Evolutionary conservation across 2,888 invertebrate species (phyloP).

Genomic region (Hirtodrosophila trivittata): DNA sequence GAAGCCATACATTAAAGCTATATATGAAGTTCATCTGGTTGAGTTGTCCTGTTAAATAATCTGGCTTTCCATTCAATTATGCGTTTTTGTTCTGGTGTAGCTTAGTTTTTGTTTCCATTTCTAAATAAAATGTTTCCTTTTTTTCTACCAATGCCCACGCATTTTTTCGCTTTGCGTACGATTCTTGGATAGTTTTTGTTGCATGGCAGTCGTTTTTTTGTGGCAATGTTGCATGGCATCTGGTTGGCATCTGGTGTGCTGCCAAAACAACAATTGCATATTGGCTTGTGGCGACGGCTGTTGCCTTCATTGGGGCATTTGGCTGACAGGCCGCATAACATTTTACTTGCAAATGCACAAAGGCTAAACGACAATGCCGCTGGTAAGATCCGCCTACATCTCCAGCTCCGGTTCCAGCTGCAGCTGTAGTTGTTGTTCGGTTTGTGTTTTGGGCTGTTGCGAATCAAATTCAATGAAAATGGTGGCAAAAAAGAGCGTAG

Average conservation of each 20-base stretch:
- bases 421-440: conserved; percentile 39
- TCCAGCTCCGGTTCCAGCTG: conserved; percentile 39
- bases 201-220: conserved; percentile 8
- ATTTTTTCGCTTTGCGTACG: neutral
- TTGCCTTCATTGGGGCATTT: conserved; percentile 37
- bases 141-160: too few species aligned
- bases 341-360: conserved; percentile 73
- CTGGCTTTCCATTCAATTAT: too few species aligned
- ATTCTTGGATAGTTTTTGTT: conserved; percentile 4
- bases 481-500: conserved; percentile 14
- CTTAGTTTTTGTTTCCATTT: too few species aligned
- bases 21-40: too few species aligned
- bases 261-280: conserved; percentile 54
- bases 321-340: conserved; percentile 63
- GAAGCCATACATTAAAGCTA: too few species aligned
- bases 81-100: too few species aligned
- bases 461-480: conserved; percentile 71
- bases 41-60: too few species aligned
- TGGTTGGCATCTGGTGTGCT: conserved; percentile 12
- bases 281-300: conserved; percentile 51
- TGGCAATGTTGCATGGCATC: conserved; percentile 11
- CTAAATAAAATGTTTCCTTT: too few species aligned
- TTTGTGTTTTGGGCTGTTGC: conserved; percentile 33
- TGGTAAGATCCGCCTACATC: too few species aligned
- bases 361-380: conserved; percentile 57